Percentiles rank a stretch among this genome's conserved stretches.
Evolutionary conservation across 2,113 vertebrate genomes (phyloP).

Genomic region (Dicentrarchus labrax): DNA sequence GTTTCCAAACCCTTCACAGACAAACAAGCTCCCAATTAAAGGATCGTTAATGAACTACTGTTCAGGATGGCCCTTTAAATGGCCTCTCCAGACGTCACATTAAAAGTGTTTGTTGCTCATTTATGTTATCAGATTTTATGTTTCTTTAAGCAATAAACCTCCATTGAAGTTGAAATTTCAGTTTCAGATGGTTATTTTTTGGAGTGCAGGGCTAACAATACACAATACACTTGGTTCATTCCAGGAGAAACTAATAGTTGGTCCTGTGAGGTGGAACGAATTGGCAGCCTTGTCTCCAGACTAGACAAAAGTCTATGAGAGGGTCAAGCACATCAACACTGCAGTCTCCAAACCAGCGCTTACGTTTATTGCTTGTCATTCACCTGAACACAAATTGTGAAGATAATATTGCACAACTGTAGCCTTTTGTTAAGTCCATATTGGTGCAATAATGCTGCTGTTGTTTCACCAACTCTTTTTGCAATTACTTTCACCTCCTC

Average conservation of each 20-base stretch:
- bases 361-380: slow-evolving; percentile 31
- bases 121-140: not conserved
- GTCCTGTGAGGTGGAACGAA: slow-evolving; percentile 62
- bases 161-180: not conserved
- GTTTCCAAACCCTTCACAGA: slow-evolving; percentile 57
- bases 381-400: slow-evolving; percentile 37
- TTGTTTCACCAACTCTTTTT: not conserved
- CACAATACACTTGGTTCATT: slow-evolving; percentile 59
- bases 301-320: slow-evolving; percentile 30
- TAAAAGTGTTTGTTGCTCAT: not conserved
- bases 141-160: not conserved
- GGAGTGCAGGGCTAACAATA: slow-evolving; percentile 45
- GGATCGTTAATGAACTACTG: slow-evolving; percentile 28
- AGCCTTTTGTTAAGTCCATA: not conserved
- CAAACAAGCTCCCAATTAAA: slow-evolving; percentile 57
- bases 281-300: slow-evolving; percentile 48
- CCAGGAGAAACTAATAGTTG: slow-evolving; percentile 65
- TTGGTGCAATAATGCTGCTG: not conserved
- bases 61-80: slow-evolving; percentile 45
- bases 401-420: slow-evolving; percentile 26
- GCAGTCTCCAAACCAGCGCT: slow-evolving; percentile 33
- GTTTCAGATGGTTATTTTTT: slow-evolving; percentile 18
- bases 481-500: not conserved
- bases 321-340: slow-evolving; percentile 27
- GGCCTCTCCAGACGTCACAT: slow-evolving; percentile 2